Evolutionary conservation across 2,113 vertebrate species (phyloP).

Genomic region (Cyanoderma ruficeps): DNA sequence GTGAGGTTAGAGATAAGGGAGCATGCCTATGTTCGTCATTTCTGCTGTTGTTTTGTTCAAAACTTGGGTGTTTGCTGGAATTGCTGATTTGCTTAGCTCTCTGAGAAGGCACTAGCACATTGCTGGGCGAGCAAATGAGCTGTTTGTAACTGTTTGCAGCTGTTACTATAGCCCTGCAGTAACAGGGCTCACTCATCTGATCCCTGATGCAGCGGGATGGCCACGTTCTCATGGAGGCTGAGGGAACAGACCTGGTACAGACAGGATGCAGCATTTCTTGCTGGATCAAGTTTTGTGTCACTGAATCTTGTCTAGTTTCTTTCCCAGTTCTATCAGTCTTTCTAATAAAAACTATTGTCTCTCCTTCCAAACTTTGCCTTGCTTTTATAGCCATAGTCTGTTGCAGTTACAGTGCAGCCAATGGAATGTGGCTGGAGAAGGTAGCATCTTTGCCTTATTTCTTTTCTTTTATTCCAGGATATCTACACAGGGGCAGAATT

Average conservation of each 20-base stretch:
- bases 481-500: constrained; percentile 60
- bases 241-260: neutral
- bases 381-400: neutral
- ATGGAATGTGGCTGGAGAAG: neutral
- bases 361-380: neutral
- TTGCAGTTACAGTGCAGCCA: neutral
- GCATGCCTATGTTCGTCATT: neutral
- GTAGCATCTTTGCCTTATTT: constrained; percentile 35
- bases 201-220: neutral
- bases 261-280: neutral
- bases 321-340: neutral
- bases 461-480: constrained; percentile 37
- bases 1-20: neutral
- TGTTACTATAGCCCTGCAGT: neutral
- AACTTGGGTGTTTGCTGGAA: neutral
- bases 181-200: accelerated
- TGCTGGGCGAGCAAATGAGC: accelerated
- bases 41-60: neutral
- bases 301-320: neutral
- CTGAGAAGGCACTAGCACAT: neutral
- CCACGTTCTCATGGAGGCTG: neutral
- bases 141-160: no score
- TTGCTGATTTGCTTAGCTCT: neutral
- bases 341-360: neutral
- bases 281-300: neutral